phyloP scores from a whole-genome alignment of 2,113 vertebrate species.

The Rutilus rutilus region DNA sequence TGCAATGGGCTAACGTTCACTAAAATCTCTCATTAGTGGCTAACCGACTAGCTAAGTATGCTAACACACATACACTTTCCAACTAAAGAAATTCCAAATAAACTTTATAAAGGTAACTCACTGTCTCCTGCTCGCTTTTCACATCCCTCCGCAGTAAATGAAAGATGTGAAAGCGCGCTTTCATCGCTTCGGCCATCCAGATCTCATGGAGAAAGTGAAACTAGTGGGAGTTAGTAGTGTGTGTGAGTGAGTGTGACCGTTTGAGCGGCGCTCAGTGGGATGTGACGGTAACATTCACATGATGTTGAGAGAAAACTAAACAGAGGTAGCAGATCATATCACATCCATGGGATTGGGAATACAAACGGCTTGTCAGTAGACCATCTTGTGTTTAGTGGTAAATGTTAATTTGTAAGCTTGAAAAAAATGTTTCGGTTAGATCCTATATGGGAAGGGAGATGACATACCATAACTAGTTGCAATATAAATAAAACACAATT shows the following conservation, averaged over 20 bases:
- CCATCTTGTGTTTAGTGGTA: not conserved
- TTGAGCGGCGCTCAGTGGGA: constrained; percentile 36
- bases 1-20: not conserved
- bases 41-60: constrained; percentile 18
- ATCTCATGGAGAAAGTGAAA: constrained; percentile 39
- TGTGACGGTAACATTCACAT: constrained; percentile 25
- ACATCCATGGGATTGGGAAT: not conserved
- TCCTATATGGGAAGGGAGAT: too few species aligned
- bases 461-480: not conserved
- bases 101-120: not conserved
- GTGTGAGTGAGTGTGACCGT: constrained; percentile 19
- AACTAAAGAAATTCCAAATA: not conserved
- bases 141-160: constrained; percentile 62
- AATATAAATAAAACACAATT: not conserved
- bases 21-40: constrained; percentile 15
- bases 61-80: not conserved
- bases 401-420: not conserved
- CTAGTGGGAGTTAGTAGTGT: constrained; percentile 38
- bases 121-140: constrained; percentile 29
- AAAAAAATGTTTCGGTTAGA: not conserved
- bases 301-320: constrained; percentile 6
- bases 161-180: constrained; percentile 66
- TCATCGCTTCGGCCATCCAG: constrained; percentile 61
- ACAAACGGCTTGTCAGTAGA: not conserved
- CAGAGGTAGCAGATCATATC: constrained; percentile 1